Evolutionary conservation across 2,888 invertebrate genomes (phyloP), one percentile per base, ranked within the genome.

Genomic region (Sphinx pinastri): DNA sequence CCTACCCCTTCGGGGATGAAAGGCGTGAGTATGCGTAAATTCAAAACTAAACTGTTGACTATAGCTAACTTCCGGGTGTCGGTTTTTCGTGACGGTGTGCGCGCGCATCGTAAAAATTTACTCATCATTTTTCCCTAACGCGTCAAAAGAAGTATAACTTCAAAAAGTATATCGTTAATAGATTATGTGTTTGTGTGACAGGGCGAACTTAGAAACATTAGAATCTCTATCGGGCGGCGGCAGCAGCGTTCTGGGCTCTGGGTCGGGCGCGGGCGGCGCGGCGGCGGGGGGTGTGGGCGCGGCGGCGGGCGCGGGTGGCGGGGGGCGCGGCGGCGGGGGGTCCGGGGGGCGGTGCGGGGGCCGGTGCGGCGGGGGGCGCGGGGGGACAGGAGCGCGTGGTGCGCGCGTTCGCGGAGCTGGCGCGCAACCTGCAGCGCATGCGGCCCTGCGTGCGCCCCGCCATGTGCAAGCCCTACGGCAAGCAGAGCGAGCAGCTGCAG

Each of bases 401-500:
- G 72, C 95, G 97, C 73, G 97, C 97, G 19, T 98, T 98, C 90
- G 96, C 96, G 0, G 97, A 98, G 90, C 95, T 98, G 66, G 97
- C 98, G 95, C 97, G 97, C 83, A 98, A 98, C 89, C 96, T 98
- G 96, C 96, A 96, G 78, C 95, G 97, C 83, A 98, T 98, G 97
- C 97, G 98, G 87, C 97, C 97, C 67, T 98, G 97, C 84, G 97
- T 98, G 79, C 95, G 97, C 71, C 98, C 97, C 73, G 96, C 98
- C 72, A 98, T 98, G 98, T 98, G 97, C 88, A 98, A 98, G 90
- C 98, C 98, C 31, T 98, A 98, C 88, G 98, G 98, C 76, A 98
- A 98, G 88, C 98, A 98, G 90, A 97, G 97, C 75, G 98, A 98
- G 92, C 97, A 97, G 84, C 94, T 98, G 80, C 97, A 98, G 90